Conservation (phyloP, 2,888 invertebrate species). For the Stenchaetothrips biformis region DNA sequence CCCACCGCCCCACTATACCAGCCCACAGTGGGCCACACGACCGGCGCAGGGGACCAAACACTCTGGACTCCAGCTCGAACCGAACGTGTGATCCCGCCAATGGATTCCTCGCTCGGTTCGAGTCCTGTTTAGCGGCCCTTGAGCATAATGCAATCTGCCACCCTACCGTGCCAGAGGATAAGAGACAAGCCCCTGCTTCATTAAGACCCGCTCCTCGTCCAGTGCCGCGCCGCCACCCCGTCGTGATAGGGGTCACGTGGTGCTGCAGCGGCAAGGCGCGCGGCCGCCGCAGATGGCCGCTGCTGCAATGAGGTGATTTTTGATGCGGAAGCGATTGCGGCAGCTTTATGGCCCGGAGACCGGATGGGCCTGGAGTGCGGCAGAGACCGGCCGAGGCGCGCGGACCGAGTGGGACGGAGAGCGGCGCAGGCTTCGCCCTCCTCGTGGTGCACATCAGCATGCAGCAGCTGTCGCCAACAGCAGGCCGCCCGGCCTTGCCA, state of each 20-base stretch:
- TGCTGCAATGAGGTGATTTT: constrained; percentile 23
- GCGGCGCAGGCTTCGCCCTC: not conserved
- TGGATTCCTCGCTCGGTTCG: too few relatives aligned
- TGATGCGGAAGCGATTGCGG: constrained; percentile 21
- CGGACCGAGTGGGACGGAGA: not conserved
- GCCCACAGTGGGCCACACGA: too few relatives aligned
- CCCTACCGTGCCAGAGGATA: too few relatives aligned
- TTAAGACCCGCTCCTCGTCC: not conserved
- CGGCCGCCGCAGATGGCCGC: not conserved
- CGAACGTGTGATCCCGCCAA: too few relatives aligned
- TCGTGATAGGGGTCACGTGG: not conserved
- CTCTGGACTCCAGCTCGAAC: too few relatives aligned
- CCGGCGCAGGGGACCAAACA: too few relatives aligned
- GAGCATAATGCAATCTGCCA: too few relatives aligned
- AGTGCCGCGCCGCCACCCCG: not conserved
- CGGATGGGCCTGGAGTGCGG: not conserved
- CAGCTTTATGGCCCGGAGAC: not conserved
- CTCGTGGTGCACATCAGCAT: constrained; percentile 18
- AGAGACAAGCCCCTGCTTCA: not conserved
- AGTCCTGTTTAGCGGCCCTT: too few relatives aligned
- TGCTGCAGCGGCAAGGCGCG: too few relatives aligned
- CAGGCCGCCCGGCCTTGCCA: constrained; percentile 3
- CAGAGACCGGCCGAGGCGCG: too few relatives aligned
- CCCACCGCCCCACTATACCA: too few relatives aligned
- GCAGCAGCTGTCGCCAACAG: constrained; percentile 12